Percentiles rank a stretch among this genome's conserved stretches.
Evolutionary conservation across 2,113 vertebrate species (phyloP).

Genomic region (Ictidomys tridecemlineatus): DNA sequence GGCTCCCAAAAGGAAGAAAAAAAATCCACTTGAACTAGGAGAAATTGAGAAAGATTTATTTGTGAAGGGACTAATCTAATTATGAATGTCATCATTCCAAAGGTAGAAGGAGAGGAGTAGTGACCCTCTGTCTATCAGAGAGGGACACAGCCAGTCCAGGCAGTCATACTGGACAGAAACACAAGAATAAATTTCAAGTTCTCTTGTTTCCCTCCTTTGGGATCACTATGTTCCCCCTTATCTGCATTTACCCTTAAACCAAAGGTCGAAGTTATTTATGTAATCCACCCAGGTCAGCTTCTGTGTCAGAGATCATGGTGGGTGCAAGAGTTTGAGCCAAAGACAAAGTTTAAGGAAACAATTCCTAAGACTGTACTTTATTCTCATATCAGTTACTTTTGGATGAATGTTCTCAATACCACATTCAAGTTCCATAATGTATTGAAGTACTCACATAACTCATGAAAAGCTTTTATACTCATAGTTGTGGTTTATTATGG

Average conservation of each 20-base stretch:
- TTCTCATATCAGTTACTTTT: background rate
- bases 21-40: background rate
- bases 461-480: background rate
- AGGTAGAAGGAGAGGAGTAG: background rate
- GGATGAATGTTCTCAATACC: background rate
- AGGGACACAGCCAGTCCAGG: background rate
- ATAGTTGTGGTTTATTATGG: background rate
- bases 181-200: background rate
- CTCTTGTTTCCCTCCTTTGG: background rate
- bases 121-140: background rate
- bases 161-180: background rate
- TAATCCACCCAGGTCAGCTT: background rate
- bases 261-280: background rate
- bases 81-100: background rate
- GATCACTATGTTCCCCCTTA: background rate
- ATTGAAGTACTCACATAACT: background rate
- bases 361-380: background rate
- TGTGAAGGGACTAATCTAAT: background rate
- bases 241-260: background rate
- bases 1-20: background rate
- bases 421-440: background rate
- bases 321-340: background rate
- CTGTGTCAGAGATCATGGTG: background rate
- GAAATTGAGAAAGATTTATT: constrained; percentile 16
- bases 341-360: background rate